Percentiles rank a stretch among this genome's conserved stretches.
Conservation (phyloP, 2,113 vertebrate genomes). For the Copsychus sechellarum region DNA sequence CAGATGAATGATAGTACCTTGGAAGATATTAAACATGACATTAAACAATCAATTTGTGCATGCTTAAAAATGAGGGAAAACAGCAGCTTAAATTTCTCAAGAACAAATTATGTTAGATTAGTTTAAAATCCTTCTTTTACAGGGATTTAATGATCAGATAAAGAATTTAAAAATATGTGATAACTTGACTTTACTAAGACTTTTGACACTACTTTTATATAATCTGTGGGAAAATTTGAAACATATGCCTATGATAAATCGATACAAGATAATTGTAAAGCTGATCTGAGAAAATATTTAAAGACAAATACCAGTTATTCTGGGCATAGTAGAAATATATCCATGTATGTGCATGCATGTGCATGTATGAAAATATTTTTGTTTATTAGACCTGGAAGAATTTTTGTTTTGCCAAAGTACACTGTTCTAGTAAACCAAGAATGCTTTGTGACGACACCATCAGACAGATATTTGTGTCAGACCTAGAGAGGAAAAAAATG, state of each 20-base stretch:
- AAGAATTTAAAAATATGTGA: not conserved
- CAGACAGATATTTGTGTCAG: not conserved
- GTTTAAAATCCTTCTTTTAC: not conserved
- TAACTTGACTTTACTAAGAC: not conserved
- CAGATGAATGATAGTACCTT: not conserved
- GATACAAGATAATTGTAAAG: not conserved
- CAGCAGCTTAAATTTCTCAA: not conserved
- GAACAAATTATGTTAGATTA: not conserved
- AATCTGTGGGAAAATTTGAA: not conserved
- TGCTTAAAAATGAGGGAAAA: not conserved
- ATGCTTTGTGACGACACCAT: not conserved
- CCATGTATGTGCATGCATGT: not conserved
- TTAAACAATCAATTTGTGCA: not conserved
- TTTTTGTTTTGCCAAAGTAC: not conserved
- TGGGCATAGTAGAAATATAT: not conserved
- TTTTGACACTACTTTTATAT: not conserved
- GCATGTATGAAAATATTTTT: not conserved
- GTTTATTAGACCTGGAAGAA: not conserved
- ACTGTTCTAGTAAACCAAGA: not conserved
- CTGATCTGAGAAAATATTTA: not conserved
- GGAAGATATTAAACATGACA: not conserved
- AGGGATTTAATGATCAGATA: not conserved
- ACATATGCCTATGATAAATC: not conserved
- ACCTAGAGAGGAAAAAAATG: not conserved
- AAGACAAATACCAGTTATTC: not conserved